phyloP scores from a whole-genome alignment of 1,140 invertebrate species.

The Drosophila nasuta region DNA sequence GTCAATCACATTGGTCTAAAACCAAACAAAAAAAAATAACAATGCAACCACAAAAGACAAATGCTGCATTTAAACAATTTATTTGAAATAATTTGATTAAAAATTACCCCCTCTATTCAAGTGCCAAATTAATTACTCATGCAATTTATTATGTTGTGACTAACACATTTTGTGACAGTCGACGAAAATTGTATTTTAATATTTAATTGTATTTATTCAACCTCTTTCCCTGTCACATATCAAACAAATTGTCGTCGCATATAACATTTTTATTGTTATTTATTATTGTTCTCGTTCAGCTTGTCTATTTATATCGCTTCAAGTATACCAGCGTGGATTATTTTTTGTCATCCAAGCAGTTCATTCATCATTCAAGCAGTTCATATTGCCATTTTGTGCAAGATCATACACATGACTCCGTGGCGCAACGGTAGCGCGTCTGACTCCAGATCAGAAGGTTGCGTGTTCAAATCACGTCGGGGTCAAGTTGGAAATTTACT shows the following conservation, averaged over 20 bases:
- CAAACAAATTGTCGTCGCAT: slow-evolving; percentile 19
- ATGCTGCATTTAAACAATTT: slow-evolving; percentile 65
- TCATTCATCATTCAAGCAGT: background rate
- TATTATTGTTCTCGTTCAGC: slow-evolving; percentile 1
- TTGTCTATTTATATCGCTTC: background rate
- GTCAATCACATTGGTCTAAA: slow-evolving; percentile 57
- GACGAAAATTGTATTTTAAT: slow-evolving; percentile 64
- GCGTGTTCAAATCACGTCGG: slow-evolving; percentile 99
- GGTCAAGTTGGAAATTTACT: slow-evolving; percentile 87
- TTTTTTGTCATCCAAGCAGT: too few species aligned
- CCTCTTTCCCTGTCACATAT: slow-evolving; percentile 13
- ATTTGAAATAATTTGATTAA: slow-evolving; percentile 58
- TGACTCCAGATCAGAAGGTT: slow-evolving; percentile 99
- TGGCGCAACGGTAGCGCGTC: slow-evolving; percentile 99
- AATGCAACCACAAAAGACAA: slow-evolving; percentile 61
- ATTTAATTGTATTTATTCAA: slow-evolving; percentile 50
- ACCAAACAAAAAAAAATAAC: slow-evolving; percentile 51
- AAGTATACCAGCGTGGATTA: background rate
- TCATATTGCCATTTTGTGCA: slow-evolving; percentile 12
- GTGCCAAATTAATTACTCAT: slow-evolving; percentile 48
- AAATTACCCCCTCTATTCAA: slow-evolving; percentile 21
- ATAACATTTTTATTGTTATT: slow-evolving; percentile 17
- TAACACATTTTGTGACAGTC: slow-evolving; percentile 66
- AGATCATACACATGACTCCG: slow-evolving; percentile 86
- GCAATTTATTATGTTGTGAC: slow-evolving; percentile 53